A percentile compares a stretch with the other conserved stretches of the same genome.
Conservation (phyloP, 2,797 vertebrate species). For the Chaunax sp. region DNA sequence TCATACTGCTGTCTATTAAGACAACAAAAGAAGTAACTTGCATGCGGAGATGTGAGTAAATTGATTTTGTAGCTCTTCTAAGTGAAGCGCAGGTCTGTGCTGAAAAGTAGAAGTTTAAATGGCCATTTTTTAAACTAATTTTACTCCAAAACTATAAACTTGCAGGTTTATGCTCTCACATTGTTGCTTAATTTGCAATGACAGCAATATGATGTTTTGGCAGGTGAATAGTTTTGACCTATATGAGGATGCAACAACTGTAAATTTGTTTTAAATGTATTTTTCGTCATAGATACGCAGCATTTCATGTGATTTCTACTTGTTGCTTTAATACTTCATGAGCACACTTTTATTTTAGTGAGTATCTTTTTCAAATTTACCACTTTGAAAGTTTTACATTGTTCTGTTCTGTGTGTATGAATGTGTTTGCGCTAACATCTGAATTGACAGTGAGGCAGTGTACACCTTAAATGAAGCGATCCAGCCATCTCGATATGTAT, state of each 20-base stretch:
- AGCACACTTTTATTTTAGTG: background rate
- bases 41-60: background rate
- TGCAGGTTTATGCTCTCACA: background rate
- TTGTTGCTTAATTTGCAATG: background rate
- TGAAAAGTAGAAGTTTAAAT: background rate
- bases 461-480: slow-evolving; percentile 81
- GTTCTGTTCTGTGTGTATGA: slow-evolving; percentile 26
- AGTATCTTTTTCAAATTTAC: slow-evolving; percentile 25
- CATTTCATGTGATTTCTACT: slow-evolving; percentile 3
- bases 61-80: slow-evolving; percentile 5
- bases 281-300: background rate
- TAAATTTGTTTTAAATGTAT: background rate
- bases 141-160: background rate
- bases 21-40: background rate
- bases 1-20: slow-evolving; percentile 8
- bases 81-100: background rate
- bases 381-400: slow-evolving; percentile 28
- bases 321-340: slow-evolving; percentile 36
- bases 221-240: background rate
- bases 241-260: background rate
- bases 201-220: background rate
- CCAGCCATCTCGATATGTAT: slow-evolving; percentile 67
- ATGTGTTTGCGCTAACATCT: slow-evolving; percentile 39
- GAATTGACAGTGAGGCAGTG: slow-evolving; percentile 70
- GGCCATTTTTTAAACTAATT: background rate